These are phyloP conservation scores for Dichetophora obliterata DNA, from an alignment of 2,888 invertebrate genomes.

Conservation along the genomic window DNA sequence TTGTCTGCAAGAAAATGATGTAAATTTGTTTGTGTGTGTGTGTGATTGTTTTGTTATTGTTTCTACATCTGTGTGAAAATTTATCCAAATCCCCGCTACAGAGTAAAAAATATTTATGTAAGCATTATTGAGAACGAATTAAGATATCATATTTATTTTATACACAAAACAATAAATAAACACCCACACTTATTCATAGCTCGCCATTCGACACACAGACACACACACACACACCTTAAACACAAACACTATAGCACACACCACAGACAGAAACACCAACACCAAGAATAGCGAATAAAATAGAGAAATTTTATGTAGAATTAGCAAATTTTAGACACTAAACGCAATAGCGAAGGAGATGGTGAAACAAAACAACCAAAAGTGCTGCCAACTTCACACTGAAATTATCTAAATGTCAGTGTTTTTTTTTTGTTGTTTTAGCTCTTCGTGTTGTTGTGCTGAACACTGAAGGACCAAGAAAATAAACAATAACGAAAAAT, in stretches of 20 bases:
- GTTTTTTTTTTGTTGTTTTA: background rate
- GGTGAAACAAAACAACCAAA: constrained; percentile 16
- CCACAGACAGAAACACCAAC: background rate
- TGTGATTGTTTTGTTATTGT: too few relatives aligned
- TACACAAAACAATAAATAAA: background rate
- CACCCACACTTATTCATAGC: background rate
- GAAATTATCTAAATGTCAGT: background rate
- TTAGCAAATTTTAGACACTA: constrained; percentile 36
- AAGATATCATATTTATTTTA: background rate
- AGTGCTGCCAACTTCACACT: constrained; percentile 44
- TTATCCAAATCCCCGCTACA: background rate
- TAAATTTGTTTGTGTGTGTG: too few relatives aligned
- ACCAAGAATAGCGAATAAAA: constrained; percentile 42
- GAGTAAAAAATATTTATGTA: background rate
- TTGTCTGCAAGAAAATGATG: too few relatives aligned
- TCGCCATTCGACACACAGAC: background rate
- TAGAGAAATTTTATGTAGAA: constrained; percentile 61
- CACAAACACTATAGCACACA: background rate
- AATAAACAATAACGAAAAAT: background rate
- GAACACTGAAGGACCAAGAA: background rate
- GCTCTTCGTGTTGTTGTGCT: background rate
- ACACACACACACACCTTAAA: background rate
- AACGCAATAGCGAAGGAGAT: constrained; percentile 19
- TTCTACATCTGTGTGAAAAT: too few relatives aligned
- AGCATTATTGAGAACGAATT: background rate